Percentiles rank a stretch among this genome's conserved stretches.
These are phyloP conservation scores for Upupa epops DNA, from an alignment of 2,113 vertebrate genomes.

Conservation along the genomic window DNA sequence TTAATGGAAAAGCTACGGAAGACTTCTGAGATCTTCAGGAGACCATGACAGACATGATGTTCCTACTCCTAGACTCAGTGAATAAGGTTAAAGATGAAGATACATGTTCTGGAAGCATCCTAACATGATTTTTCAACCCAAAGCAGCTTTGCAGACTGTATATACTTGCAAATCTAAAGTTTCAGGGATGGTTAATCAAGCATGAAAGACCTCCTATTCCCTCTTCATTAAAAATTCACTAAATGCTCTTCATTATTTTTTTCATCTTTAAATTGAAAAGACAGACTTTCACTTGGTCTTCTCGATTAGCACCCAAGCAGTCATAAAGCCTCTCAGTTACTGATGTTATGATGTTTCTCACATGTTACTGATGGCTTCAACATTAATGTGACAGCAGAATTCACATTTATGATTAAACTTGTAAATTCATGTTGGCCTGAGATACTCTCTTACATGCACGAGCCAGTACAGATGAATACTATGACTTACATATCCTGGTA, in stretches of 20 bases:
- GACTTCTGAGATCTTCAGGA: not conserved
- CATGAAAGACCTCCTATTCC: not conserved
- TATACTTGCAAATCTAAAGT: not conserved
- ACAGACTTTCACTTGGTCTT: constrained; percentile 8
- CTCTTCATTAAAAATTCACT: not conserved
- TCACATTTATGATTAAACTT: not conserved
- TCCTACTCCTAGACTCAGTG: not conserved
- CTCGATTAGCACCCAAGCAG: not conserved
- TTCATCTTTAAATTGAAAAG: not conserved
- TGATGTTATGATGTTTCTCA: too few relatives aligned
- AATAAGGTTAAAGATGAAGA: not conserved
- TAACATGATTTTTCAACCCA: not conserved
- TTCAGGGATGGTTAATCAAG: not conserved
- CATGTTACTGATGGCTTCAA: not conserved
- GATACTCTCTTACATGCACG: not conserved
- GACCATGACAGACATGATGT: not conserved
- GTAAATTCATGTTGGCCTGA: not conserved
- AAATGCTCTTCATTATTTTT: not conserved
- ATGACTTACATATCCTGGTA: not conserved
- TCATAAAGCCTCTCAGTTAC: not conserved
- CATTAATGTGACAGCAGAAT: not conserved
- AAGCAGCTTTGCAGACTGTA: not conserved
- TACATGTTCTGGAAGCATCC: not conserved
- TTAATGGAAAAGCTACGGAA: not conserved
- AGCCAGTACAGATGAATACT: not conserved